Percentiles rank a stretch among this genome's conserved stretches.
These are phyloP conservation scores for Rhagologus leucostigma DNA, from an alignment of 2,113 vertebrate species.

Conservation along the genomic window DNA sequence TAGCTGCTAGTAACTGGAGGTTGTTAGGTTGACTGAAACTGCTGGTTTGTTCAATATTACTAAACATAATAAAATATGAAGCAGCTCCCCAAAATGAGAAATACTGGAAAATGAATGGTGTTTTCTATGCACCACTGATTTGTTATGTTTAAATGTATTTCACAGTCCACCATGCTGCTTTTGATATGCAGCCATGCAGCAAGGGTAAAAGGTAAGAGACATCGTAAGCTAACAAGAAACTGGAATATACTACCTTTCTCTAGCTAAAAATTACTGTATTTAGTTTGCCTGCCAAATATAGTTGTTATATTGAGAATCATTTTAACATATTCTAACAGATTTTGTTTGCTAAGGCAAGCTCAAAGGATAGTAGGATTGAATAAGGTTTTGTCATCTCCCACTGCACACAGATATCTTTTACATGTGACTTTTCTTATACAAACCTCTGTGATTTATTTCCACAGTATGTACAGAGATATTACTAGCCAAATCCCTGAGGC, in stretches of 20 bases:
- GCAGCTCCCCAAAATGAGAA: neutral
- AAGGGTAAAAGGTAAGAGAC: neutral
- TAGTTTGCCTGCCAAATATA: neutral
- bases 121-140: neutral
- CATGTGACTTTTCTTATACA: conserved; percentile 42
- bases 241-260: neutral
- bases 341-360: conserved; percentile 46
- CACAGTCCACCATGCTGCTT: neutral
- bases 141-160: neutral
- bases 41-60: neutral
- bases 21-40: neutral
- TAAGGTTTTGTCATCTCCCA: conserved; percentile 21
- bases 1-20: neutral
- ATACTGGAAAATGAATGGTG: neutral
- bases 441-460: conserved; percentile 47
- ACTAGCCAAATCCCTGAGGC: conserved; percentile 16
- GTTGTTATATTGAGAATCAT: neutral
- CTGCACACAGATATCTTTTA: neutral
- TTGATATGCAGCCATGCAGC: neutral
- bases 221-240: neutral
- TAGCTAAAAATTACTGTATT: neutral
- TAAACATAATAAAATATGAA: neutral
- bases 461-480: conserved; percentile 19
- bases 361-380: conserved; percentile 30
- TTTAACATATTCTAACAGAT: conserved; percentile 18